These are phyloP conservation scores for Agrotis segetum DNA, from an alignment of 2,888 invertebrate species.

Conservation along the genomic window DNA sequence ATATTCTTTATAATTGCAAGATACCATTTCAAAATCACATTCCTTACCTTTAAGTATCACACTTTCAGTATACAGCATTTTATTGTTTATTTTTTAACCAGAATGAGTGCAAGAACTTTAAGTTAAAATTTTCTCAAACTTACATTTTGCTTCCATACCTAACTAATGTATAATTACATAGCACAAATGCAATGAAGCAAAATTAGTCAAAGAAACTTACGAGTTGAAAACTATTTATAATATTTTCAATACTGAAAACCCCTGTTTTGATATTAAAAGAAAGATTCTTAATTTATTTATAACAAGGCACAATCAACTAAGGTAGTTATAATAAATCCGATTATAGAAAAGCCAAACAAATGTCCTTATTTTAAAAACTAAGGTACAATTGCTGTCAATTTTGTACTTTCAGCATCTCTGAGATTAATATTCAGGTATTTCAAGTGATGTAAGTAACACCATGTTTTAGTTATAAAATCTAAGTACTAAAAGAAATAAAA, in stretches of 20 bases:
- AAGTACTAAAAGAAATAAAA: slow-evolving; percentile 17
- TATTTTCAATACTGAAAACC: slow-evolving; percentile 5
- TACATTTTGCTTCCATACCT: neutral
- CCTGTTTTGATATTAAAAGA: neutral
- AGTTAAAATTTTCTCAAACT: no score
- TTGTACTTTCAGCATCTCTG: neutral
- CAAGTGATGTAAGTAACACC: no score
- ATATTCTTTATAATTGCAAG: slow-evolving; percentile 1
- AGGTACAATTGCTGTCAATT: slow-evolving; percentile 5
- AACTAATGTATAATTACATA: no score
- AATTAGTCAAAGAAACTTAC: neutral
- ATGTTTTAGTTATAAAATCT: neutral
- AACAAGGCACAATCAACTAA: neutral
- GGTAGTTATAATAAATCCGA: no score
- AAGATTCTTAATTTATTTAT: neutral
- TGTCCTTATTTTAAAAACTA: no score
- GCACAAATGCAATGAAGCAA: neutral
- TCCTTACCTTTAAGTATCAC: neutral
- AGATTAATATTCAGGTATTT: neutral
- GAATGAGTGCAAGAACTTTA: no score
- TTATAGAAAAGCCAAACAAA: no score
- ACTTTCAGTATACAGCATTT: neutral
- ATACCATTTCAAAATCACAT: slow-evolving; percentile 6
- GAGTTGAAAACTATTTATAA: neutral
- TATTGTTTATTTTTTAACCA: no score